Percentiles rank a stretch among this genome's conserved stretches.
Conservation (phyloP, 2,888 invertebrate genomes). For the Amblyteles armatorius region DNA sequence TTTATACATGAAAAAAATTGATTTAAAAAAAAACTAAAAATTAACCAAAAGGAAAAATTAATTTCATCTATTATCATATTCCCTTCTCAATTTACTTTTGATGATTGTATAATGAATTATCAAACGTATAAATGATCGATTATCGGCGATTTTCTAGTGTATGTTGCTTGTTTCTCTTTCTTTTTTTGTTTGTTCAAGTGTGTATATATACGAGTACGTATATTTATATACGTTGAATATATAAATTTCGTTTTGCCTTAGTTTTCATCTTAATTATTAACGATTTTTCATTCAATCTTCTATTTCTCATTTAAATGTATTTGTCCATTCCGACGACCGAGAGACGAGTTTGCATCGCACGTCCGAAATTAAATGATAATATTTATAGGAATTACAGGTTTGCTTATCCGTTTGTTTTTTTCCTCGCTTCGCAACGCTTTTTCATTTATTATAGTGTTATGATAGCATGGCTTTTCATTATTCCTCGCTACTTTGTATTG, state of each 20-base stretch:
- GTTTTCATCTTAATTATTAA: slow-evolving; percentile 8
- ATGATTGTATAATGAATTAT: slow-evolving; percentile 33
- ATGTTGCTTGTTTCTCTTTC: not conserved
- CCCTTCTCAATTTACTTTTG: slow-evolving; percentile 9
- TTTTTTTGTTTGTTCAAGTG: slow-evolving; percentile 2
- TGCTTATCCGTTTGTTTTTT: slow-evolving; percentile 37
- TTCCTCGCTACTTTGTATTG: not conserved
- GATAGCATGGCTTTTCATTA: slow-evolving; percentile 57
- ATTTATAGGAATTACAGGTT: slow-evolving; percentile 46
- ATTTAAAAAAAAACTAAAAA: slow-evolving; percentile 32
- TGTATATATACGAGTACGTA: not conserved
- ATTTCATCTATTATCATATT: not conserved
- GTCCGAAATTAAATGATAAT: slow-evolving; percentile 24
- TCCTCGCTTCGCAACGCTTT: slow-evolving; percentile 35
- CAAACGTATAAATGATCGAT: slow-evolving; percentile 15
- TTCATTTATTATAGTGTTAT: slow-evolving; percentile 47
- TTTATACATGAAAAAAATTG: slow-evolving; percentile 61
- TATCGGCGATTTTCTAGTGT: slow-evolving; percentile 18
- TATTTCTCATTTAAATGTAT: slow-evolving; percentile 26
- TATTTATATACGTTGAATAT: slow-evolving; percentile 29
- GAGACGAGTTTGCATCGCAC: slow-evolving; percentile 4
- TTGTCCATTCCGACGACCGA: slow-evolving; percentile 7
- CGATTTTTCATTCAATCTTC: slow-evolving; percentile 21
- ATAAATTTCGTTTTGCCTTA: slow-evolving; percentile 34
- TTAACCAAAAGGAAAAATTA: slow-evolving; percentile 33